Conservation (phyloP, 2,113 vertebrate genomes). For the Nipponia nippon region DNA sequence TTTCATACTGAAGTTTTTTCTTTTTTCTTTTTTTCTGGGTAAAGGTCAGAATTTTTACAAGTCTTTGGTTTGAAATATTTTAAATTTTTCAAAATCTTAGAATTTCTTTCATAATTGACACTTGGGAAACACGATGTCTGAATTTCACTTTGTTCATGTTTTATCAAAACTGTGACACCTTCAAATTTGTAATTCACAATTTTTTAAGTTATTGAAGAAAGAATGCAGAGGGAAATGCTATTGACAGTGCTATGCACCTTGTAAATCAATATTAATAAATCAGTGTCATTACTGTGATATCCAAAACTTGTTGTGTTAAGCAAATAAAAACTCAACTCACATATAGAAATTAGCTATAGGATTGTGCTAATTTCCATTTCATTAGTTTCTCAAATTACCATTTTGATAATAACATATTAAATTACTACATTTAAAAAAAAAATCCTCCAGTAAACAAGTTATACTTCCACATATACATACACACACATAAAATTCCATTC, state of each 20-base stretch:
- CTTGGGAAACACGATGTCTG: background rate
- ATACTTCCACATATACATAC: background rate
- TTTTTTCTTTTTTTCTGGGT: background rate
- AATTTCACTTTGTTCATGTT: background rate
- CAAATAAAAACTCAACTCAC: background rate
- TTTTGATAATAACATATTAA: background rate
- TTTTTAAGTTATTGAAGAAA: constrained; percentile 33
- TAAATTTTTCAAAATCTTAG: background rate
- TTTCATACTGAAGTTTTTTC: background rate
- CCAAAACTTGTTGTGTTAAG: background rate
- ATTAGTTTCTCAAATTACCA: background rate
- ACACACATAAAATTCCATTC: background rate
- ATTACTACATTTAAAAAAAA: background rate
- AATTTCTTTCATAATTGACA: background rate
- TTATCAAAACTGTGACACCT: constrained; percentile 7
- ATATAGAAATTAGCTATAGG: background rate
- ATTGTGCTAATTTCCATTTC: background rate
- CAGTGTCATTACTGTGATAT: background rate
- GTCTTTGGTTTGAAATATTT: background rate
- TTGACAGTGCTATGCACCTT: background rate
- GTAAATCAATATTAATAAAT: constrained; percentile 49
- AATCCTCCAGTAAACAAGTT: background rate
- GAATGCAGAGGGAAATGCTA: background rate
- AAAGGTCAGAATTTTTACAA: background rate
- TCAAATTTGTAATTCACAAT: background rate